A percentile compares a stretch with the other conserved stretches of the same genome.
phyloP scores from a whole-genome alignment of 2,888 invertebrate species.

The Ennomos erosarius region DNA sequence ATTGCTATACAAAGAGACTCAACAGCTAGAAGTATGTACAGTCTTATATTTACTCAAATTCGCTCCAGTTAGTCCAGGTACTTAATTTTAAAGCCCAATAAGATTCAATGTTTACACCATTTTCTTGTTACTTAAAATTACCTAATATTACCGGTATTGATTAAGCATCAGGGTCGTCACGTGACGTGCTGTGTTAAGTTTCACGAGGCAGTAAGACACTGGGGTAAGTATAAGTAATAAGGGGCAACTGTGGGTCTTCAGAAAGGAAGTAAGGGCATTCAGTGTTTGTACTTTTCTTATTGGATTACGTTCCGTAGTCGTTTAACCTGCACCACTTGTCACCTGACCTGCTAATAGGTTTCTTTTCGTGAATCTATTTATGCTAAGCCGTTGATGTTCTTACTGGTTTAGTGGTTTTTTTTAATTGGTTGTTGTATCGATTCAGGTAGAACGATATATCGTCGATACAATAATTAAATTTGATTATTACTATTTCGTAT shows the following conservation, averaged over 20 bases:
- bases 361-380: slow-evolving; percentile 68
- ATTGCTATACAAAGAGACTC: too few relatives aligned
- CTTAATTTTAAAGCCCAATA: slow-evolving; percentile 33
- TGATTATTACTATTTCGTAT: too few relatives aligned
- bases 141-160: slow-evolving; percentile 41
- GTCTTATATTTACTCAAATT: too few relatives aligned
- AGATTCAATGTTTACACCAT: slow-evolving; percentile 25
- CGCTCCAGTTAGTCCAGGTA: too few relatives aligned
- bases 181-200: slow-evolving; percentile 38
- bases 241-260: slow-evolving; percentile 77
- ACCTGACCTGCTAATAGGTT: slow-evolving; percentile 79
- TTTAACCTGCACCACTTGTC: slow-evolving; percentile 80
- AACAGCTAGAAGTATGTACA: too few relatives aligned
- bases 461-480: too few relatives aligned
- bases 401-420: slow-evolving; percentile 34
- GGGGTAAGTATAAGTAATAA: slow-evolving; percentile 64
- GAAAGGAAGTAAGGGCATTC: slow-evolving; percentile 77
- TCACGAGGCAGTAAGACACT: slow-evolving; percentile 78
- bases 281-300: slow-evolving; percentile 83
- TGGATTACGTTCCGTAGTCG: slow-evolving; percentile 74
- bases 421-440: background rate
- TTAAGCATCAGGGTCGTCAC: slow-evolving; percentile 37
- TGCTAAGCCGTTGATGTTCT: slow-evolving; percentile 59
- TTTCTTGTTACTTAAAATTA: slow-evolving; percentile 24
- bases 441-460: background rate